Evolutionary conservation across 64 coral and sea anemone species (phyloP), one percentile per base, ranked within the genome.

Genomic region (Stylophora pistillata): DNA sequence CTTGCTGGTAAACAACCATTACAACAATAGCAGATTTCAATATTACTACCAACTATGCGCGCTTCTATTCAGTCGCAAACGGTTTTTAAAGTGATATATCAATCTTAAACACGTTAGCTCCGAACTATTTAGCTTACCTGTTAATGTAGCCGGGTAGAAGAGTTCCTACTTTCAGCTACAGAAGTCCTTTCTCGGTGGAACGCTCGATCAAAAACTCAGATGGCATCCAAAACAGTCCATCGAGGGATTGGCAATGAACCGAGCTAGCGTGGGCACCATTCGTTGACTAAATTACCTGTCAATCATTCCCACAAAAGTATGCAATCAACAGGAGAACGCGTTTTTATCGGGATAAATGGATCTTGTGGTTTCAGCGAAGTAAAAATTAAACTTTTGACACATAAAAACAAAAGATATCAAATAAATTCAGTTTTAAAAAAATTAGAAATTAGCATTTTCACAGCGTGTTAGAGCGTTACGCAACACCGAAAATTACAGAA

Each of bases 281-380:
- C 62, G 80, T 84, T n/a, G 80, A 31, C 62, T 82, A 53, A 84
- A 84, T 84, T 84, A 69, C 80, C 80, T 84, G 80, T 84, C 80
- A 84, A 84, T 84, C 80, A 84, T 68, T 26, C 61, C 11, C 62
- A 84, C 62, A 52, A 60, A 84, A 84, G 47, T 69, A 84, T 84
- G 80, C 80, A 84, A 69, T 82, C 57, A 70, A 53, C 62, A 70
- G n/a, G 61, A 71, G 69, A 52, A 65, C 15, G 20, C 13, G 23
- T 69, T 53, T 84, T 81, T 17, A 58, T 37, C 25, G 21, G 30
- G 53, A 16, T 63, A 14, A 20, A 10, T 33, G 33, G 34, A 53
- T 33, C 37, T 41, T 81, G 57, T 7, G 30, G 30, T 54, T 21
- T 5, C 1, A 17, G 56, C 1, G 60, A 20, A 64, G 58, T 16